phyloP scores from a whole-genome alignment of 2,797 vertebrate genomes.

The Spondyliosoma cantharus region DNA sequence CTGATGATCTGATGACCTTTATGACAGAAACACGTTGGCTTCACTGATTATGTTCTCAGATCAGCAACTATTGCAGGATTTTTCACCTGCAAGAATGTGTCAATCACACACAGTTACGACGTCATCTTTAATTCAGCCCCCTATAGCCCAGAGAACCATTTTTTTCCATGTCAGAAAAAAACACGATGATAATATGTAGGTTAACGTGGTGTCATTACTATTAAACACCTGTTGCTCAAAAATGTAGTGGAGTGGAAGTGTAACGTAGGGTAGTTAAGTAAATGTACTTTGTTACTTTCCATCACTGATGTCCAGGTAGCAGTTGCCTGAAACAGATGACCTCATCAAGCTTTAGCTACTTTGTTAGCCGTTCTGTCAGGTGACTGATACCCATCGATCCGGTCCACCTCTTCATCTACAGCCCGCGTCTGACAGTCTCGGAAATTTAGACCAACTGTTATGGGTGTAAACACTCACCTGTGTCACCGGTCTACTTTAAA shows the following conservation, averaged over 20 bases:
- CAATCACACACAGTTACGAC: neutral
- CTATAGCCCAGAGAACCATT: neutral
- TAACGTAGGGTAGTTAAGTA: no score
- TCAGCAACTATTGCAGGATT: neutral
- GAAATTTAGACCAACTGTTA: constrained; percentile 13
- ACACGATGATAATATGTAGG: neutral
- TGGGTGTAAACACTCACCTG: constrained; percentile 32
- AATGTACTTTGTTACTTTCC: no score
- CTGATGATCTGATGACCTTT: neutral
- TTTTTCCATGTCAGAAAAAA: neutral
- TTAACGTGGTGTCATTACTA: neutral
- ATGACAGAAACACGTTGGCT: neutral
- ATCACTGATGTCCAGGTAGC: neutral
- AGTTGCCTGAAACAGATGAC: neutral
- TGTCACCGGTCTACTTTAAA: constrained; percentile 2
- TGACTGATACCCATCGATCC: constrained; percentile 14
- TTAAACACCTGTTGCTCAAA: neutral
- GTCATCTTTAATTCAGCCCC: neutral
- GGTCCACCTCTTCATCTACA: constrained; percentile 1
- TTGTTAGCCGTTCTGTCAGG: neutral
- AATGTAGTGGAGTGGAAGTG: no score
- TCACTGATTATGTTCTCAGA: neutral
- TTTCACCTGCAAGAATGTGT: neutral
- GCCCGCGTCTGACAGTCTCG: neutral
- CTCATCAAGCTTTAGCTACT: neutral